phyloP scores from a whole-genome alignment of 2,113 vertebrate genomes.

The Callithrix jacchus region DNA sequence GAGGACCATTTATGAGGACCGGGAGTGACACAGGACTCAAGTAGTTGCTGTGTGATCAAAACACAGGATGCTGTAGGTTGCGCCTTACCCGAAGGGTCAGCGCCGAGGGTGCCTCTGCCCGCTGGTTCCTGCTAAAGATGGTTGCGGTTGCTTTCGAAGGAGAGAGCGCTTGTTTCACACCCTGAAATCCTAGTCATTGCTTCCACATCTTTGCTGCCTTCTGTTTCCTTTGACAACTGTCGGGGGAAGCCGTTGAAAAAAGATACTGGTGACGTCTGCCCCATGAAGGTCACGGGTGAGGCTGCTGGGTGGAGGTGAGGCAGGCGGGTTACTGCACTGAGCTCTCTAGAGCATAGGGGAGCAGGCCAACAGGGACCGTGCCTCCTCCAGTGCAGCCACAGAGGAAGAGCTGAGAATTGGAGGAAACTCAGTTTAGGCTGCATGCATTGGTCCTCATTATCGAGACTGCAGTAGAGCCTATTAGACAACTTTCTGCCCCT shows the following conservation, averaged over 20 bases:
- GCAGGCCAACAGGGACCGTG: neutral
- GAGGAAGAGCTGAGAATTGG: fast-evolving
- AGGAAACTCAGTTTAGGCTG: neutral
- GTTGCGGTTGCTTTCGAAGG: neutral
- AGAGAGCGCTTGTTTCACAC: neutral
- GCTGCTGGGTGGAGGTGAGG: neutral
- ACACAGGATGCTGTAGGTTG: neutral
- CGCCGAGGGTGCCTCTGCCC: neutral
- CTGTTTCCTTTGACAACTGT: neutral
- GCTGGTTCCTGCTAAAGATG: neutral
- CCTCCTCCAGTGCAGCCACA: neutral
- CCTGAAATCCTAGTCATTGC: neutral
- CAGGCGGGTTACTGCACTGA: fast-evolving
- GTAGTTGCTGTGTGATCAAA: neutral
- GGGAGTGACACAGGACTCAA: neutral
- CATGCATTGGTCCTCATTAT: neutral
- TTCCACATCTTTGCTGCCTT: neutral
- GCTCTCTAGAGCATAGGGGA: neutral
- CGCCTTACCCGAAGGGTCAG: fast-evolving
- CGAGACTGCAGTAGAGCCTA: neutral
- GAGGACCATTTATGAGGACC: neutral
- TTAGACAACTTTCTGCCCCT: neutral
- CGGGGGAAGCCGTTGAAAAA: neutral
- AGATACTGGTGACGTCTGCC: neutral
- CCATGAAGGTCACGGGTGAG: fast-evolving